phyloP scores from a whole-genome alignment of 37 sponge, comb jelly and placozoan genomes.

The Chondrilla cf. caribensis region DNA sequence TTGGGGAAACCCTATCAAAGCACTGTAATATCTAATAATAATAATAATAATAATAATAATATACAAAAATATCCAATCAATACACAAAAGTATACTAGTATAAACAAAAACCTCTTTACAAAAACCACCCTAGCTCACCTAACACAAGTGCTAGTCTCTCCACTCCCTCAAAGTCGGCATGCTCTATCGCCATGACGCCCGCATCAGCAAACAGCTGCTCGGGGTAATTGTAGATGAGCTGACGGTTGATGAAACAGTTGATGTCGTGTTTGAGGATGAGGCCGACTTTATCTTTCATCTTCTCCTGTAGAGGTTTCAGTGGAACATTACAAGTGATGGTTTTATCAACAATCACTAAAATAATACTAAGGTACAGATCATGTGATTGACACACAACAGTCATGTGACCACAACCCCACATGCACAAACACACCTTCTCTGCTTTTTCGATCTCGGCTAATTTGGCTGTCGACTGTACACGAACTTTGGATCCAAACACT shows the following conservation, averaged over 20 bases:
- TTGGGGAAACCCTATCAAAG: too few species aligned
- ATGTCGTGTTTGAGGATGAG: constrained; percentile 92
- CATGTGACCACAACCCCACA: too few species aligned
- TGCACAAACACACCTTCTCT: constrained; percentile 71
- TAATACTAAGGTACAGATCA: too few species aligned
- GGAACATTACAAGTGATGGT: too few species aligned
- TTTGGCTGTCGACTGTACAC: constrained; percentile 96
- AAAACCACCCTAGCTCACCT: constrained; percentile 36
- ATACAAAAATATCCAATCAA: too few species aligned
- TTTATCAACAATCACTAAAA: too few species aligned
- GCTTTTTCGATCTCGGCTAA: constrained; percentile 91
- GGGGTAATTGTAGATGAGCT: constrained; percentile 99
- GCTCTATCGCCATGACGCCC: constrained; percentile 98
- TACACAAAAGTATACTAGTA: too few species aligned
- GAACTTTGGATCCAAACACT: constrained; percentile 88
- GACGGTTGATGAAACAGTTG: constrained; percentile 97
- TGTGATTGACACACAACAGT: too few species aligned
- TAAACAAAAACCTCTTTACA: too few species aligned
- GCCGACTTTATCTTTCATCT: constrained; percentile 98
- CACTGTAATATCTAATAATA: too few species aligned
- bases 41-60: too few species aligned
- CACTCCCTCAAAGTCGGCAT: constrained; percentile 99
- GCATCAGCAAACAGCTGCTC: constrained; percentile 99
- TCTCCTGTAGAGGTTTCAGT: constrained; percentile 67
- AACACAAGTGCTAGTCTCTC: constrained; percentile 89